Base-by-base conservation (phyloP, 1,140 invertebrate genomes). In the Drosophila leontia region DNA sequence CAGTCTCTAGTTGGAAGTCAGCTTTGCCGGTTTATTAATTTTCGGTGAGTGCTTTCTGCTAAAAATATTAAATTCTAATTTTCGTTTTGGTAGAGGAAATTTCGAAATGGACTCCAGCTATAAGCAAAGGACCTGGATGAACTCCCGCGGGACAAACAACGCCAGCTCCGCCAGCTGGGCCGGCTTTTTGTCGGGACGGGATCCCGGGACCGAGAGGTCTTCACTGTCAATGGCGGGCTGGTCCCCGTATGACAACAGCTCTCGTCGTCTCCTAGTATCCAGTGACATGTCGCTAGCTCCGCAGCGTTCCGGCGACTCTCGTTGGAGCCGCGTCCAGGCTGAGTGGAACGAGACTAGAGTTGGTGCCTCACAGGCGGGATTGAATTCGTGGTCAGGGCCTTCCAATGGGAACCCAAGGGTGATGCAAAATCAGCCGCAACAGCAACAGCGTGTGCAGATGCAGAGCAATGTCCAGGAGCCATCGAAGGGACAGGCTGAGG, bases 1-100 rank as follows among this genome's bases (percentile, higher is more conserved):
- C 50, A 51, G 50, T 51, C n/a, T 26, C 34, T 55, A 55, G 3
- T 23, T 37, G 34, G 12, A 53, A 35, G 19, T 51, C 9, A 51
- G 9, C 17, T 12, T 51, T 32, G 29, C 29, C 48, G 48, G 48
- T 34, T 11, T 3, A 17, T 7, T 17, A 34, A 19, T 51, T 51
- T 34, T 34, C 29, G 11, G 50, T 51, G n/a, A 51, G 50, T 34
- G 13, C 48, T 13, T 51, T n/a, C n/a, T 34, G n/a, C 9, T 34
- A 29, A 12, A 12, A 29, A 51, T 19, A 8, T 37, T 23, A 1
- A 1, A 23, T 23, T 39, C 19, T 55, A 4, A 39, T 39, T 26
- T 55, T 1, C 19, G 7, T 8, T 55, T 23, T 37, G 17, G 4
- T 11, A 9, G 7, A 56, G 19, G 35, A n/a, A 15, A 7, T 26